A percentile compares a stretch with the other conserved stretches of the same genome.
These are phyloP conservation scores for Psittacara wagleri DNA, from an alignment of 2,113 vertebrate genomes.

Conservation along the genomic window DNA sequence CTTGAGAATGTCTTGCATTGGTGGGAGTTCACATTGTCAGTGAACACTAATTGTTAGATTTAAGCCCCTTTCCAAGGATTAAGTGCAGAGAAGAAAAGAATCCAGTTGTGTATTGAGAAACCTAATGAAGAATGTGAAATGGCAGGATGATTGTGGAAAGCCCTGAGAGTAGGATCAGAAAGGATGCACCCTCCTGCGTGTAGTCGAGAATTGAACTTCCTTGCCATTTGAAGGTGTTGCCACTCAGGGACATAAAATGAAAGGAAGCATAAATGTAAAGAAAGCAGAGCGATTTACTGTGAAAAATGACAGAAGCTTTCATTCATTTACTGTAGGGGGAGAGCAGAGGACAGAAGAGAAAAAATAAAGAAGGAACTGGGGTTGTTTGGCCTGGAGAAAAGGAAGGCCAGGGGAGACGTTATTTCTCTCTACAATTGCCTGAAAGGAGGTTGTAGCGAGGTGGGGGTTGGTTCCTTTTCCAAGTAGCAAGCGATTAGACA, in stretches of 20 bases:
- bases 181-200: not conserved
- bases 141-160: not conserved
- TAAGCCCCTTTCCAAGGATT: not conserved
- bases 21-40: not conserved
- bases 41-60: not conserved
- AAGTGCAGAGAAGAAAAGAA: constrained; percentile 8
- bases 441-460: not conserved
- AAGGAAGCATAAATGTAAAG: not conserved
- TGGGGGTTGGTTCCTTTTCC: not conserved
- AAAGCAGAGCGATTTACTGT: not conserved
- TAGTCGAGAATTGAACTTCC: not conserved
- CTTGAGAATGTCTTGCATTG: not conserved
- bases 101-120: not conserved
- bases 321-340: not conserved
- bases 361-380: not conserved
- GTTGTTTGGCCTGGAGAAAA: not conserved
- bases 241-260: not conserved
- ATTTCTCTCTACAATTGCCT: accelerated
- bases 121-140: not conserved
- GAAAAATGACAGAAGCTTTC: not conserved
- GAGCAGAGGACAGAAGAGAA: not conserved
- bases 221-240: not conserved
- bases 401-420: not conserved
- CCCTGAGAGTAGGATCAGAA: not conserved
- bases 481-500: not conserved